These are phyloP conservation scores for Daphoenositta chrysoptera DNA, from an alignment of 2,113 vertebrate species.

Conservation along the genomic window DNA sequence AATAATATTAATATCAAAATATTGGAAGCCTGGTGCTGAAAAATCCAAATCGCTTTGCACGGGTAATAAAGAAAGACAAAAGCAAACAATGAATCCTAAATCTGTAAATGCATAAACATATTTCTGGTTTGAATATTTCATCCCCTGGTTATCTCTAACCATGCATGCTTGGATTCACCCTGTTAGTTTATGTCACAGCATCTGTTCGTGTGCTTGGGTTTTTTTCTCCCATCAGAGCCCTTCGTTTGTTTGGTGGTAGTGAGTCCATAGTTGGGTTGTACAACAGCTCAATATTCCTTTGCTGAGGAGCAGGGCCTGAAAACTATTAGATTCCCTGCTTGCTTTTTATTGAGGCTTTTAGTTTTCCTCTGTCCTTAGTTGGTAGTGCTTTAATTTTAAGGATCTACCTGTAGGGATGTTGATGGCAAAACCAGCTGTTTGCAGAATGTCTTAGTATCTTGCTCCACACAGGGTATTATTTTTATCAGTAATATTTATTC, in stretches of 20 bases:
- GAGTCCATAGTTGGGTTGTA: neutral
- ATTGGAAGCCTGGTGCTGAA: constrained; percentile 21
- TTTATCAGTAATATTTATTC: neutral
- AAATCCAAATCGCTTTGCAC: neutral
- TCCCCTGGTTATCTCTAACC: neutral
- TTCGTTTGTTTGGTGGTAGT: neutral
- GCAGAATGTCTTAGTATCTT: neutral
- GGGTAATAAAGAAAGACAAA: constrained; percentile 24
- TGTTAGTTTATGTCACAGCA: neutral
- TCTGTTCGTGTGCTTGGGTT: neutral
- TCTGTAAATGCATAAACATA: constrained; percentile 61
- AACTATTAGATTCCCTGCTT: neutral
- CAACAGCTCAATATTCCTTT: neutral
- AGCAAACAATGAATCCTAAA: constrained; percentile 59
- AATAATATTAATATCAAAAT: constrained; percentile 31
- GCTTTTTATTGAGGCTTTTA: neutral
- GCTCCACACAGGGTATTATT: neutral
- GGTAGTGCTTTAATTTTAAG: neutral
- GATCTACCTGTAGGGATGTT: neutral
- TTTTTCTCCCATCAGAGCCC: neutral
- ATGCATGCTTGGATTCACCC: constrained; percentile 5
- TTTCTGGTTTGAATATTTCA: constrained; percentile 1
- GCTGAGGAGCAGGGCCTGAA: neutral
- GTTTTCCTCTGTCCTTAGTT: neutral
- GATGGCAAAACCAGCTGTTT: neutral